Evolutionary conservation across 2,888 invertebrate genomes (phyloP), one percentile per base, ranked within the genome.

Genomic region (Gryllus longicercus): DNA sequence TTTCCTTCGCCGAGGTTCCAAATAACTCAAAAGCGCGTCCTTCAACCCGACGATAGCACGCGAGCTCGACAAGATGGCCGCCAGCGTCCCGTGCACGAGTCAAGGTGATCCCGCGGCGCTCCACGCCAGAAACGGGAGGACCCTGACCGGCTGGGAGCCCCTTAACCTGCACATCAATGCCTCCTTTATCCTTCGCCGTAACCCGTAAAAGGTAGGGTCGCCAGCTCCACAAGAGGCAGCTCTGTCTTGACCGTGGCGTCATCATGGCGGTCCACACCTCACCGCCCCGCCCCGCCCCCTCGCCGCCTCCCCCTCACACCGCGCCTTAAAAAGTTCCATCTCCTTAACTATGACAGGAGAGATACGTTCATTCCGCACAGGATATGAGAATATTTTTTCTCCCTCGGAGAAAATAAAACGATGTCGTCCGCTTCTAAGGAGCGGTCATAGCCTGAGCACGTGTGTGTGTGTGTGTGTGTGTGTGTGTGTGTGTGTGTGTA

Each of bases 341-440:
- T 63, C 63, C 63, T 63, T 63, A 63, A 63, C 63, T 63, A 63
- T 63, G 63, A 63, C 63, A 63, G 63, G 16, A 63, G 63, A 63
- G 63, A 63, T 63, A 63, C 63, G 63, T 63, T 63, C 63, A 63
- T 63, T 63, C 63, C 63, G n/a, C 63, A n/a, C 63, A 63, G 63
- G 63, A 63, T 63, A 63, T 63, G 63, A 63, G 63, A 63, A 63
- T n/a, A 63, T 63, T 63, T 63, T 63, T 63, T 63, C n/a, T 63
- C 63, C 38, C 38, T 1, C 38, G 38, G 38, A 38, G 38, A 38
- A 38, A 38, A 38, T 38, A 38, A 38, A 38, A 38, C 38, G 38
- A 38, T 38, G 38, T 38, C 38, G 38, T 38, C 38, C 38, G 38
- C 38, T 38, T 38, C 38, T 38, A 38, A 38, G 38, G 38, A 8